These are phyloP conservation scores for Plebejus melissa DNA, from an alignment of 2,888 invertebrate species.

Conservation along the genomic window DNA sequence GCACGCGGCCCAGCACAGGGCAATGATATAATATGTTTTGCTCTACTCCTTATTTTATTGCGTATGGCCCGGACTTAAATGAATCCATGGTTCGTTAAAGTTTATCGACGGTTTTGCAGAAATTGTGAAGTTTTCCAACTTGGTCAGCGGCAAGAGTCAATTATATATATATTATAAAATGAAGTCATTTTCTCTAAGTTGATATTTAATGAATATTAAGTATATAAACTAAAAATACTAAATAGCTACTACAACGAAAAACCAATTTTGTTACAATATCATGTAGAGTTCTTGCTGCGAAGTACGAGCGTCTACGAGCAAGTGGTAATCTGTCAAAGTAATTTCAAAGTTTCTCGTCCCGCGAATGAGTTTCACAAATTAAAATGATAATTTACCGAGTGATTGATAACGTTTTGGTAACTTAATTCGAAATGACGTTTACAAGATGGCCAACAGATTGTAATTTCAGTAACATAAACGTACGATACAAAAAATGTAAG, in stretches of 20 bases:
- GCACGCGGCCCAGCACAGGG: slow-evolving; percentile 36
- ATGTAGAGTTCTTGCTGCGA: neutral
- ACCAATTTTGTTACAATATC: neutral
- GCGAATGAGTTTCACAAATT: neutral
- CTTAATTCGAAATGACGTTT: slow-evolving; percentile 16
- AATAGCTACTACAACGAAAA: no score
- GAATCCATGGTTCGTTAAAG: neutral
- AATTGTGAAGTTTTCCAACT: neutral
- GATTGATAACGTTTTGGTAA: slow-evolving; percentile 12
- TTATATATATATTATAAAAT: neutral
- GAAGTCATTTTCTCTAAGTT: neutral
- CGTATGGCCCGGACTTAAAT: neutral
- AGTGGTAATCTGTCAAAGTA: neutral
- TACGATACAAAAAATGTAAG: slow-evolving; percentile 9
- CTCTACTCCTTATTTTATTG: slow-evolving; percentile 3
- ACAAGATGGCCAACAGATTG: slow-evolving; percentile 16
- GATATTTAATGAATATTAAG: neutral
- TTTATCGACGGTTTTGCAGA: slow-evolving; percentile 2
- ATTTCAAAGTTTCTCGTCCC: neutral
- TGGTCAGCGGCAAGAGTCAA: neutral
- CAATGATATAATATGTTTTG: slow-evolving; percentile 16
- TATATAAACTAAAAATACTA: no score
- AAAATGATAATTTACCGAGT: neutral
- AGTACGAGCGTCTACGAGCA: neutral
- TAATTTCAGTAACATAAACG: slow-evolving; percentile 20